These are phyloP conservation scores for Tyria jacobaeae DNA, from an alignment of 2,888 invertebrate species.

Conservation along the genomic window DNA sequence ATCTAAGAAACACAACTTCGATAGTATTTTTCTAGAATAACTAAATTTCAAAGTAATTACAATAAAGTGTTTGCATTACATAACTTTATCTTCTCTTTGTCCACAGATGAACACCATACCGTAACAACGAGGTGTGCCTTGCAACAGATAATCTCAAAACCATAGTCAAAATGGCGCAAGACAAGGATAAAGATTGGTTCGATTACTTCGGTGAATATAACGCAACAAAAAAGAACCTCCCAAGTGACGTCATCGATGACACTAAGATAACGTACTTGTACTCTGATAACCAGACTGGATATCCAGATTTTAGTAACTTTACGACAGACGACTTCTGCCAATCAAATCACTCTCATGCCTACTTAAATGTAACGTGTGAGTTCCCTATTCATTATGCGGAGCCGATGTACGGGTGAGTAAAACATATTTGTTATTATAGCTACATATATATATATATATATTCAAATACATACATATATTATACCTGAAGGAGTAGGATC, in stretches of 20 bases:
- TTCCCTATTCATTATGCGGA: constrained; percentile 89
- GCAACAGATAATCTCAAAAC: constrained; percentile 18
- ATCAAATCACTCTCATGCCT: constrained; percentile 77
- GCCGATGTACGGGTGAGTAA: constrained; percentile 89
- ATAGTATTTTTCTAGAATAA: too few species aligned
- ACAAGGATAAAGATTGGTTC: constrained; percentile 69
- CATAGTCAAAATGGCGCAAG: constrained; percentile 69
- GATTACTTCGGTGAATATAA: constrained; percentile 67
- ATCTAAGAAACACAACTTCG: too few species aligned
- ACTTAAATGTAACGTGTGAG: constrained; percentile 89
- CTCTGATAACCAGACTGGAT: constrained; percentile 61
- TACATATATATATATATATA: too few species aligned
- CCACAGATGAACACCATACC: constrained; percentile 34
- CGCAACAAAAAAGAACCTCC: constrained; percentile 38
- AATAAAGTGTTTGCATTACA: too few species aligned
- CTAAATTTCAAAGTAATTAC: too few species aligned
- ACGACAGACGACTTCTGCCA: constrained; percentile 74
- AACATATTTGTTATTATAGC: neutral
- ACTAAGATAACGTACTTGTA: constrained; percentile 50
- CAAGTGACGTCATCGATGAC: constrained; percentile 46
- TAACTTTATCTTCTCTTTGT: constrained; percentile 25
- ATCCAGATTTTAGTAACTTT: constrained; percentile 69
- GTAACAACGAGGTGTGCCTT: constrained; percentile 31
- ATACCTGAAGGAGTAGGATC: too few species aligned
- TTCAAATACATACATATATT: too few species aligned